Evolutionary conservation across 2,797 vertebrate genomes (phyloP).

Genomic region (Enteromius radiatus): DNA sequence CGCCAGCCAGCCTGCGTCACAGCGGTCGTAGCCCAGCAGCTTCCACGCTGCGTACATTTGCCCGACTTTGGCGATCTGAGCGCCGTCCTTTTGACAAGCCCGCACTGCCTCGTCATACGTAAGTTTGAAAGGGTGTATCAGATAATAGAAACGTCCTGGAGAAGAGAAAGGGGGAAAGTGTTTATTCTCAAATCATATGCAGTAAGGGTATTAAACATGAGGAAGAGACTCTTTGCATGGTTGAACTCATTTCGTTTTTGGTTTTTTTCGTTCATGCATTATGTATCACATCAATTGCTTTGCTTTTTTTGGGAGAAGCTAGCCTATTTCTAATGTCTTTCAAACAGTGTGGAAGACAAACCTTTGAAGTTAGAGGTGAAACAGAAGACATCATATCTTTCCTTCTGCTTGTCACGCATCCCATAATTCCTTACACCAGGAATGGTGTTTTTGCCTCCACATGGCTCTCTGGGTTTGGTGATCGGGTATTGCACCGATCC

Average conservation of each 20-base stretch:
- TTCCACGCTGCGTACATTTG: slow-evolving; percentile 97
- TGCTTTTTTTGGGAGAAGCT: background rate
- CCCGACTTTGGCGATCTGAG: slow-evolving; percentile 93
- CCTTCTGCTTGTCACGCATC: slow-evolving; percentile 90
- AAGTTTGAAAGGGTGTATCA: slow-evolving; percentile 90
- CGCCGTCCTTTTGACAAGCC: slow-evolving; percentile 87
- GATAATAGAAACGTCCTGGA: slow-evolving; percentile 92
- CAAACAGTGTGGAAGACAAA: slow-evolving; percentile 64
- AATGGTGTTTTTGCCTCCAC: slow-evolving; percentile 88
- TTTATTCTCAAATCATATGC: background rate
- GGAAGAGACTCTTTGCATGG: background rate
- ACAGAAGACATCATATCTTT: slow-evolving; percentile 94
- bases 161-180: background rate
- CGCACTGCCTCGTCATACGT: slow-evolving; percentile 89
- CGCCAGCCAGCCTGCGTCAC: slow-evolving; percentile 92
- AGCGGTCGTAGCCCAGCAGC: slow-evolving; percentile 91
- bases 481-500: slow-evolving; percentile 95
- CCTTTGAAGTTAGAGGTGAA: slow-evolving; percentile 94
- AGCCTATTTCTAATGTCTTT: background rate
- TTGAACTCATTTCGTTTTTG: background rate
- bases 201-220: background rate
- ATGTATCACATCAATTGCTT: background rate
- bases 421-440: slow-evolving; percentile 93
- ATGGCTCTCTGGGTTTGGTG: slow-evolving; percentile 89
- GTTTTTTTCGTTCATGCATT: background rate